A percentile compares a stretch with the other conserved stretches of the same genome.
These are phyloP conservation scores for Aphis gossypii DNA, from an alignment of 1,140 invertebrate genomes.

Conservation along the genomic window DNA sequence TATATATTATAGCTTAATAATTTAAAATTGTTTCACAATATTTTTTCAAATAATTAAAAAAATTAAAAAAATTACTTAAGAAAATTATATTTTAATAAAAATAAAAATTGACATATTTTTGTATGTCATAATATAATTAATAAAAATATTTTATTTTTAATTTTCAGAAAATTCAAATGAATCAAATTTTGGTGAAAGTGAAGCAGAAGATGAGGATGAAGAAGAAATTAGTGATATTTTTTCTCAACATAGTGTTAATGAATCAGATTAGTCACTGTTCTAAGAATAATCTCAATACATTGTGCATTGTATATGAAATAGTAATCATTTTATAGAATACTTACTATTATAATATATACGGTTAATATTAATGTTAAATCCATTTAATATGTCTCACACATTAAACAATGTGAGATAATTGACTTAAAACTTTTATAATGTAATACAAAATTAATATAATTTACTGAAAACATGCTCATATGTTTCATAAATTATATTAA, in stretches of 20 bases:
- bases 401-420: not conserved
- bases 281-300: not conserved
- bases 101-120: not conserved
- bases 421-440: not conserved
- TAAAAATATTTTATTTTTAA: not conserved
- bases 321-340: not conserved
- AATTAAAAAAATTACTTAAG: too few relatives aligned
- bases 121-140: not conserved
- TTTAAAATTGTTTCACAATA: too few relatives aligned
- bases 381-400: not conserved
- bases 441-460: not conserved
- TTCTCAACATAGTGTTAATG: constrained; percentile 51
- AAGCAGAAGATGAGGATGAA: constrained; percentile 29
- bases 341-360: not conserved
- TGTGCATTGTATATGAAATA: not conserved
- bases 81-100: too few relatives aligned
- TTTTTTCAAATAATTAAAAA: too few relatives aligned
- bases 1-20: too few relatives aligned
- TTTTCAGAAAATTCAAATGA: constrained; percentile 56
- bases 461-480: not conserved
- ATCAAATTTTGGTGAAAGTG: constrained; percentile 53
- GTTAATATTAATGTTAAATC: not conserved
- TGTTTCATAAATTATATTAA: not conserved
- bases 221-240: constrained; percentile 55
- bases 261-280: constrained; percentile 33